These are phyloP conservation scores for Notolepis coatsorum DNA, from an alignment of 2,797 vertebrate genomes.

Conservation along the genomic window DNA sequence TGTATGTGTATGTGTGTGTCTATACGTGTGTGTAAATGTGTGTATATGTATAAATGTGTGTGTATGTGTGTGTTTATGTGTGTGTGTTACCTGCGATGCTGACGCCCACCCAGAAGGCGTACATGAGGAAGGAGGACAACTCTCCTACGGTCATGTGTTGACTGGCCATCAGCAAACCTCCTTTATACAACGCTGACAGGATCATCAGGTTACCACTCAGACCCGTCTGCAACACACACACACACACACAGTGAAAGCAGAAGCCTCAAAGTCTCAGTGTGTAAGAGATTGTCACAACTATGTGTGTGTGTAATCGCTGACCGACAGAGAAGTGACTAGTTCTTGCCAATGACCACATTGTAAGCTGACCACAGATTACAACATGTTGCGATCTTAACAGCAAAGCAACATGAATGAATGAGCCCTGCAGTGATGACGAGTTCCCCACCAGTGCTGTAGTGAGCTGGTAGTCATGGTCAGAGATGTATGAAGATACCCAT, in stretches of 20 bases:
- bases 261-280: background rate
- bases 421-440: too few relatives aligned
- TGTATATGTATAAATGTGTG: background rate
- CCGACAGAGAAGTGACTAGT: too few relatives aligned
- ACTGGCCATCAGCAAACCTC: conserved; percentile 91
- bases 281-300: background rate
- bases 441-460: too few relatives aligned
- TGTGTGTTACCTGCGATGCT: conserved; percentile 90
- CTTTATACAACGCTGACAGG: conserved; percentile 95
- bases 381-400: too few relatives aligned
- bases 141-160: conserved; percentile 96
- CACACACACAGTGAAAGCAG: conserved; percentile 29
- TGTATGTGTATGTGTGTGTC: background rate
- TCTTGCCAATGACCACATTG: too few relatives aligned
- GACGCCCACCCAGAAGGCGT: conserved; percentile 98
- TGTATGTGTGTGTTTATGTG: background rate
- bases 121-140: conserved; percentile 97
- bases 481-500: too few relatives aligned
- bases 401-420: too few relatives aligned
- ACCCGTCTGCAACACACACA: conserved; percentile 83
- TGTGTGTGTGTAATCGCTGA: too few relatives aligned
- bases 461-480: too few relatives aligned
- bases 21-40: background rate
- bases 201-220: conserved; percentile 96
- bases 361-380: too few relatives aligned